Percentiles rank a stretch among this genome's conserved stretches.
Evolutionary conservation across 2,113 vertebrate genomes (phyloP).

Genomic region (Hiodon alosoides): DNA sequence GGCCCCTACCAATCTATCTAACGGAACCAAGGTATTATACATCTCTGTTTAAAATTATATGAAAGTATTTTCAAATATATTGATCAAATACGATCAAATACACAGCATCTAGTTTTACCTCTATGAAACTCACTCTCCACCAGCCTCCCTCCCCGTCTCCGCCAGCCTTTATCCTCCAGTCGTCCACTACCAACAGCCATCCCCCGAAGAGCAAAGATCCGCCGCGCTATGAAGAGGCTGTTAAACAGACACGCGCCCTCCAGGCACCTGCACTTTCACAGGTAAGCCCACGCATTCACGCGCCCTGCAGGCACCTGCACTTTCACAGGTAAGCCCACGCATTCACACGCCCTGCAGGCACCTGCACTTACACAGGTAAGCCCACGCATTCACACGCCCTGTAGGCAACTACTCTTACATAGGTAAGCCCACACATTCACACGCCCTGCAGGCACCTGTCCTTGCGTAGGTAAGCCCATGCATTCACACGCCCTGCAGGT

Average conservation of each 20-base stretch:
- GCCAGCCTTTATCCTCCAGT: slow-evolving; percentile 64
- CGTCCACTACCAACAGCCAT: slow-evolving; percentile 64
- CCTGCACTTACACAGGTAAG: not conserved
- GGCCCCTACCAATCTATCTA: slow-evolving; percentile 63
- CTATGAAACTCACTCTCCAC: not conserved
- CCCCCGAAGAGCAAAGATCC: slow-evolving; percentile 79
- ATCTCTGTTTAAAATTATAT: not conserved
- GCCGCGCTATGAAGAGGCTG: slow-evolving; percentile 90
- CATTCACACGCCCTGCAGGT: no score
- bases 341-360: not conserved
- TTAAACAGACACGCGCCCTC: slow-evolving; percentile 82
- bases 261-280: slow-evolving; percentile 66
- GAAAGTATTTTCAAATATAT: no score
- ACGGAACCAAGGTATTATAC: slow-evolving; percentile 77
- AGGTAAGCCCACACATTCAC: no score
- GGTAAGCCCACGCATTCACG: slow-evolving; percentile 50
- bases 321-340: not conserved
- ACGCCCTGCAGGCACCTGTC: not conserved
- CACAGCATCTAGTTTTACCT: not conserved
- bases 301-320: not conserved
- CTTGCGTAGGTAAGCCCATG: no score
- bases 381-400: slow-evolving; percentile 21
- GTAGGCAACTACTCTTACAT: no score
- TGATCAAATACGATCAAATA: not conserved
- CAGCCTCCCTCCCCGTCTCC: slow-evolving; percentile 69